Conservation (phyloP, 1,140 invertebrate species). For the Oncopeltus fasciatus region DNA sequence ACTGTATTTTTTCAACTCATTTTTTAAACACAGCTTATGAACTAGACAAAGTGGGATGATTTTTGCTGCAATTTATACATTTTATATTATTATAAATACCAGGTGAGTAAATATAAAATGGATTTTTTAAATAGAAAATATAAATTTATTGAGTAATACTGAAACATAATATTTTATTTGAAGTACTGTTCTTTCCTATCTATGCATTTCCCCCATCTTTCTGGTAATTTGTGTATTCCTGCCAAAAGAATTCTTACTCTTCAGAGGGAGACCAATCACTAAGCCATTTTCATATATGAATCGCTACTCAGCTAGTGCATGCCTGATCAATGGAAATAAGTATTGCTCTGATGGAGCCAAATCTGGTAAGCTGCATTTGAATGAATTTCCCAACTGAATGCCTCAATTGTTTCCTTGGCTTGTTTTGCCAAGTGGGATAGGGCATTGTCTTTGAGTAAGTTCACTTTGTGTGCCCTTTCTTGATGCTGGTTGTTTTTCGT, state of each 20-base stretch:
- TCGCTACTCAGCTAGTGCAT: neutral
- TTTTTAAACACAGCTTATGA: too few relatives aligned
- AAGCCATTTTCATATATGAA: neutral
- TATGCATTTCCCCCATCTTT: neutral
- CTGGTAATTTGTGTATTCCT: neutral
- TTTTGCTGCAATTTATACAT: too few relatives aligned
- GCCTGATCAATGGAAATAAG: neutral
- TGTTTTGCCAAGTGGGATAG: neutral
- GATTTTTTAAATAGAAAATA: too few relatives aligned
- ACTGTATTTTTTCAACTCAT: too few relatives aligned
- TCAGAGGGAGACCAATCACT: neutral
- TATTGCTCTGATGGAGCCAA: neutral
- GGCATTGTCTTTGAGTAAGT: neutral
- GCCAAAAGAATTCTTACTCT: neutral
- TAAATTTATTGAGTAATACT: too few relatives aligned
- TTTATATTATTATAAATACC: too few relatives aligned
- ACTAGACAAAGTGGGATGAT: too few relatives aligned
- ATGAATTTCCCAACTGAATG: neutral
- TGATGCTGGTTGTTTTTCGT: neutral
- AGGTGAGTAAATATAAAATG: too few relatives aligned
- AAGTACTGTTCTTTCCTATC: neutral
- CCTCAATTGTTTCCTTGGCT: neutral
- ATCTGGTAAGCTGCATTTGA: neutral
- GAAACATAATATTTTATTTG: neutral
- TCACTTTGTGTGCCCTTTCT: neutral